phyloP scores from a whole-genome alignment of 2,797 vertebrate species.

The Centroberyx gerrardi region DNA sequence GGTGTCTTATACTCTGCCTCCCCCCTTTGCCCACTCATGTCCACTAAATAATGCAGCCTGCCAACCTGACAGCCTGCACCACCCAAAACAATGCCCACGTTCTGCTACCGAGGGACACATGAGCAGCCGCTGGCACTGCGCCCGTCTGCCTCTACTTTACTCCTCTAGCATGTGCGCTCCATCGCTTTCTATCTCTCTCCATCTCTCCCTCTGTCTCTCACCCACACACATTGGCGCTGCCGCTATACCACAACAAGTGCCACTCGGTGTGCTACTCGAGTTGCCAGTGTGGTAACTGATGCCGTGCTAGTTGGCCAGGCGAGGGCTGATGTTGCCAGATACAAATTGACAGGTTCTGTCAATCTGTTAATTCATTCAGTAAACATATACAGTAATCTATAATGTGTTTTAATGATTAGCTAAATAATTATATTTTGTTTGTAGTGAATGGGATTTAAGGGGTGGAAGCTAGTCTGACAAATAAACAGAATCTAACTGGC shows the following conservation, averaged over 20 bases:
- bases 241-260: constrained; percentile 25
- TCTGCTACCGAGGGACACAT: constrained; percentile 58
- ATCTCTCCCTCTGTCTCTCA: constrained; percentile 20
- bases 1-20: constrained; percentile 21
- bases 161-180: constrained; percentile 4
- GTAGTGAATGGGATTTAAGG: too few species aligned
- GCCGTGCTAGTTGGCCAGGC: constrained; percentile 4
- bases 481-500: too few species aligned
- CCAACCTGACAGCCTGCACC: constrained; percentile 58
- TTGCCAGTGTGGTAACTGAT: constrained; percentile 30
- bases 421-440: too few species aligned
- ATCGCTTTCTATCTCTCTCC: constrained; percentile 19
- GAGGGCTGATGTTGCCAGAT: constrained; percentile 9
- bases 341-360: neutral
- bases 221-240: constrained; percentile 14
- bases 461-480: too few species aligned
- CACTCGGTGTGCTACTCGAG: constrained; percentile 31
- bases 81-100: constrained; percentile 70
- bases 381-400: too few species aligned
- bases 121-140: constrained; percentile 45
- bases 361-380: neutral
- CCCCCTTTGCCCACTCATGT: constrained; percentile 59
- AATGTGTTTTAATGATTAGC: too few species aligned
- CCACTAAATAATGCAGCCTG: constrained; percentile 76
- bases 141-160: constrained; percentile 41